phyloP scores from a whole-genome alignment of 2,113 vertebrate genomes.

The Nycticebus coucang region DNA sequence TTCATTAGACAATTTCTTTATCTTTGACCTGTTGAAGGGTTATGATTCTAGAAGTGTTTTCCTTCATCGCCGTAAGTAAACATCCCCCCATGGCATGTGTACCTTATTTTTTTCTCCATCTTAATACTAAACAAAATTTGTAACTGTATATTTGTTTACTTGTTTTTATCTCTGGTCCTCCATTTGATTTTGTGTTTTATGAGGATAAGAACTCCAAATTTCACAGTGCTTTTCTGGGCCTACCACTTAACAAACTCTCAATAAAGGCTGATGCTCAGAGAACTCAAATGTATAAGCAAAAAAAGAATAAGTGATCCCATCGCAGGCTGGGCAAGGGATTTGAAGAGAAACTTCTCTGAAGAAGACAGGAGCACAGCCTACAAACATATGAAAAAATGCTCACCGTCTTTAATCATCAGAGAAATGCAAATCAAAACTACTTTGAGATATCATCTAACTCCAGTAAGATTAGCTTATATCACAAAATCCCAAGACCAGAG shows the following conservation, averaged over 20 bases:
- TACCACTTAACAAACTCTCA: not conserved
- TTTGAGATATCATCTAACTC: no score
- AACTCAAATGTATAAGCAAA: no score
- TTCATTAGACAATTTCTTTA: not conserved
- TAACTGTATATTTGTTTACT: not conserved
- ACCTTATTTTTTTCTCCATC: not conserved
- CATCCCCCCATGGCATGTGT: fast-evolving
- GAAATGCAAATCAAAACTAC: no score
- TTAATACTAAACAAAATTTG: not conserved
- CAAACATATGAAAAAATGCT: no score
- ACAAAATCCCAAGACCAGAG: no score
- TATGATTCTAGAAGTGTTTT: not conserved
- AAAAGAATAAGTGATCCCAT: no score
- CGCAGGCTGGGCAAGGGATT: no score
- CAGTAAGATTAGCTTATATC: no score
- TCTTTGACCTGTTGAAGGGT: not conserved
- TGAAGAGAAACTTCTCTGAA: no score
- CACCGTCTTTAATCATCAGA: no score
- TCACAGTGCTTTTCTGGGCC: not conserved
- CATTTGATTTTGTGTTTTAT: not conserved
- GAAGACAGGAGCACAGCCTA: no score
- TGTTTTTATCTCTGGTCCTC: not conserved
- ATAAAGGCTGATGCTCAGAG: not conserved
- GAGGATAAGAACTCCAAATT: not conserved
- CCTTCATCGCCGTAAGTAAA: not conserved